Evolutionary conservation across 1,140 invertebrate genomes (phyloP).

Genomic region (Megalonaias nervosa): DNA sequence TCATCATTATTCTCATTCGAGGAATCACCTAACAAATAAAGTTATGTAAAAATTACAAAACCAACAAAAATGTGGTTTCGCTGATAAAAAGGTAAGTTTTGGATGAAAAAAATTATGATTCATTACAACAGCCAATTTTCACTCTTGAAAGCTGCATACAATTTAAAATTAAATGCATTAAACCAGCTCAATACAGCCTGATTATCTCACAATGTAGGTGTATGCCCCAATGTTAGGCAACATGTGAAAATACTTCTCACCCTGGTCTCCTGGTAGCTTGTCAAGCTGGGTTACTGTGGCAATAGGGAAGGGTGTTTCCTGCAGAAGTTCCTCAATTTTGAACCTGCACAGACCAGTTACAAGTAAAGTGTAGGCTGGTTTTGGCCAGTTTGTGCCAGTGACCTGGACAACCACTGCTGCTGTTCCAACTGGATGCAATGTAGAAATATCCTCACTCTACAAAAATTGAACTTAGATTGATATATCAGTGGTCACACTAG

Average conservation of each 20-base stretch:
- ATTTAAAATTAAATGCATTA: too few species aligned
- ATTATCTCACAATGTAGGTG: too few species aligned
- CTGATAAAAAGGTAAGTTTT: too few species aligned
- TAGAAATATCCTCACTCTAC: constrained; percentile 60
- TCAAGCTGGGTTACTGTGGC: constrained; percentile 74
- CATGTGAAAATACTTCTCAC: constrained; percentile 11
- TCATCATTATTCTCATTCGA: too few species aligned
- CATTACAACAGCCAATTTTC: too few species aligned
- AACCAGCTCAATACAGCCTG: too few species aligned
- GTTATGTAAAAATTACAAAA: too few species aligned
- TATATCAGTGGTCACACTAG: background rate
- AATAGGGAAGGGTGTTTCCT: constrained; percentile 74
- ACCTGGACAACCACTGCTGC: constrained; percentile 76
- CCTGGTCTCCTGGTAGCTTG: constrained; percentile 64
- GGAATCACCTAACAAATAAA: too few species aligned
- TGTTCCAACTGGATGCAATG: constrained; percentile 73
- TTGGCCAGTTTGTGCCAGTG: constrained; percentile 75
- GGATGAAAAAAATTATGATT: too few species aligned
- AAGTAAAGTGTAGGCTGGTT: constrained; percentile 73
- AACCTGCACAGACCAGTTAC: constrained; percentile 75
- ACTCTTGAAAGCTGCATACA: too few species aligned
- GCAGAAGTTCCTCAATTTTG: constrained; percentile 70
- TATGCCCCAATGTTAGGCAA: too few species aligned
- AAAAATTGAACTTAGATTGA: constrained; percentile 15
- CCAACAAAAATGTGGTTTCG: too few species aligned